Conservation (phyloP, 1,140 invertebrate genomes). For the Matsumurasca onukii region DNA sequence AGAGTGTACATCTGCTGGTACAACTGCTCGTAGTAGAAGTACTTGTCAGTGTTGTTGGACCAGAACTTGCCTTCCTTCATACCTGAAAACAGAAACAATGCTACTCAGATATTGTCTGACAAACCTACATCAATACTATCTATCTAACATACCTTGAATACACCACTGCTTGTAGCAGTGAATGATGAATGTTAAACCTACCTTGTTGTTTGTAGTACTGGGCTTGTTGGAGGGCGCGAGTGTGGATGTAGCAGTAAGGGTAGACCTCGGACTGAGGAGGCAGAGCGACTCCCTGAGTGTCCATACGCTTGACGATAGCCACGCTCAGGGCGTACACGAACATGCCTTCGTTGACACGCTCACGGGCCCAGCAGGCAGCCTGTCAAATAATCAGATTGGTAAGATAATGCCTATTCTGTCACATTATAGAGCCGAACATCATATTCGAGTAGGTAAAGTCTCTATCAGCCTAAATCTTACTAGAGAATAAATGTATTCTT, state of each 20-base stretch:
- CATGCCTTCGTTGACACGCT: constrained; percentile 61
- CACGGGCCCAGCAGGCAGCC: constrained; percentile 61
- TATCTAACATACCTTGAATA: neutral
- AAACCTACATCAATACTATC: neutral
- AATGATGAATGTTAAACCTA: neutral
- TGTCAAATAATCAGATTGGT: no score
- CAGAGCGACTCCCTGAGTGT: constrained; percentile 58
- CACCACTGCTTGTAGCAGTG: neutral
- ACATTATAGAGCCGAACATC: no score
- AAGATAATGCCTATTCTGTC: no score
- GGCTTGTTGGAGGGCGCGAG: constrained; percentile 1
- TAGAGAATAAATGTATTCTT: no score
- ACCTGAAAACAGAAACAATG: neutral
- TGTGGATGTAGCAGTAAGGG: constrained; percentile 60
- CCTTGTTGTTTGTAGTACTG: constrained; percentile 19
- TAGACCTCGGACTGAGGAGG: constrained; percentile 68
- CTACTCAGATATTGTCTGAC: neutral
- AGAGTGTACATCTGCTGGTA: constrained; percentile 13
- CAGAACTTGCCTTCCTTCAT: neutral
- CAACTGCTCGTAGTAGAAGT: constrained; percentile 12
- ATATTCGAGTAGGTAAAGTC: no score
- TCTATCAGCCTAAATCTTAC: no score
- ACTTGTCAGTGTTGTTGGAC: constrained; percentile 22
- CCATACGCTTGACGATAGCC: constrained; percentile 60
- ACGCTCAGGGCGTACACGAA: constrained; percentile 64